A percentile compares a stretch with the other conserved stretches of the same genome.
phyloP scores from a whole-genome alignment of 2,797 vertebrate species.

The Catostomus latipinnis region DNA sequence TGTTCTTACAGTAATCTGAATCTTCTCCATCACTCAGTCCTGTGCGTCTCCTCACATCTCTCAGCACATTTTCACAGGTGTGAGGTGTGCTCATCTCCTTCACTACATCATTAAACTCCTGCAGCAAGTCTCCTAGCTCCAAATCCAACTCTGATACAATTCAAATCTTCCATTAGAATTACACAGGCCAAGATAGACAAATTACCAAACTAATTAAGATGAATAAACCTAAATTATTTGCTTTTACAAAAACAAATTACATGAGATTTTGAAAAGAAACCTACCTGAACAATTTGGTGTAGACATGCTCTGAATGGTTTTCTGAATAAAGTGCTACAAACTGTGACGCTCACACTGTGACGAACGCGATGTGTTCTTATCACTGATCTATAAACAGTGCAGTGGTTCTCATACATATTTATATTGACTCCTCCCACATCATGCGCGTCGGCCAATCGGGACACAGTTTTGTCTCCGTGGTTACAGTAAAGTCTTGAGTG shows the following conservation, averaged over 20 bases:
- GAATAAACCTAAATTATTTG: no score
- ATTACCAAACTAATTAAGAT: no score
- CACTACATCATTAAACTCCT: slow-evolving; percentile 81
- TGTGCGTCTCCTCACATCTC: slow-evolving; percentile 67
- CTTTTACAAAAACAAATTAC: background rate
- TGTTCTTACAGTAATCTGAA: slow-evolving; percentile 75
- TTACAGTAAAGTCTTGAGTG: background rate
- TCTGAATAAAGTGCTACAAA: background rate
- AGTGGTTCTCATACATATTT: background rate
- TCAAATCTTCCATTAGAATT: background rate
- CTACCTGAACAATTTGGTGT: slow-evolving; percentile 69
- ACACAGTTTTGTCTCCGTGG: background rate
- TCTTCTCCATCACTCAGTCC: slow-evolving; percentile 67
- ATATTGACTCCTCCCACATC: background rate
- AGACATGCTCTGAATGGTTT: slow-evolving; percentile 64
- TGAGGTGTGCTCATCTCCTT: slow-evolving; percentile 69
- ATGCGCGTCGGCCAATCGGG: slow-evolving; percentile 17
- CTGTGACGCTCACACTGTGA: background rate
- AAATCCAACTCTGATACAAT: slow-evolving; percentile 70
- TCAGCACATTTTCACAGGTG: slow-evolving; percentile 67
- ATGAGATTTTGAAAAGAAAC: slow-evolving; percentile 45
- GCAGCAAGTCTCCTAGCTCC: slow-evolving; percentile 76
- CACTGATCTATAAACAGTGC: no score
- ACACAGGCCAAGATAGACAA: background rate
- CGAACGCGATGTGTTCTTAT: background rate